Percentiles rank a stretch among this genome's conserved stretches.
These are phyloP conservation scores for Stictonetta naevosa DNA, from an alignment of 2,113 vertebrate genomes.

Conservation along the genomic window DNA sequence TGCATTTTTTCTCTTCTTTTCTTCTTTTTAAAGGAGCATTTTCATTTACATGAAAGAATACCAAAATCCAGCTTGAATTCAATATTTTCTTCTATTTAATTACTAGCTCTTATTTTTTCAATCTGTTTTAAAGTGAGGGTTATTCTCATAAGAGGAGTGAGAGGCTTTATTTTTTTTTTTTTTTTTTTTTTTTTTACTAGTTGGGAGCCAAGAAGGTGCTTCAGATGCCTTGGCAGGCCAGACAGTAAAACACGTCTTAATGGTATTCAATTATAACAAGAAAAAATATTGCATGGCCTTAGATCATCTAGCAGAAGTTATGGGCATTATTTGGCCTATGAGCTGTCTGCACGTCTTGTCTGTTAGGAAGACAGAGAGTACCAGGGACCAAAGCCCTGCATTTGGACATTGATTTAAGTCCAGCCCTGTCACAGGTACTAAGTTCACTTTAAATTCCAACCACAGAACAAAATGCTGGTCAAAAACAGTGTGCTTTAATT, in stretches of 20 bases:
- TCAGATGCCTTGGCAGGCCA: background rate
- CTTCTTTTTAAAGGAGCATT: background rate
- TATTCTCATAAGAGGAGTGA: background rate
- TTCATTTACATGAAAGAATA: background rate
- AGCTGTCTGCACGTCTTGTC: background rate
- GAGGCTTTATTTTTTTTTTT: background rate
- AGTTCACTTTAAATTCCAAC: background rate
- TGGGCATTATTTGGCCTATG: background rate
- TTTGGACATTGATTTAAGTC: background rate
- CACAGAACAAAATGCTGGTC: background rate
- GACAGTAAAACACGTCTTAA: background rate
- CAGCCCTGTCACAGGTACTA: background rate
- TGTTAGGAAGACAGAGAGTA: background rate
- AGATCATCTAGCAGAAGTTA: background rate
- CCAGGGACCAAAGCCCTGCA: background rate
- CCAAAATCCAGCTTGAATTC: background rate
- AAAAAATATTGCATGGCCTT: background rate
- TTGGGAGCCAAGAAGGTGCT: background rate
- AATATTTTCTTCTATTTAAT: background rate
- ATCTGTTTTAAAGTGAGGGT: background rate
- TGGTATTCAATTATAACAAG: background rate
- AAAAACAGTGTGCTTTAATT: background rate
- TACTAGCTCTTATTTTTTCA: background rate
- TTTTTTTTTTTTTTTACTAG: background rate
- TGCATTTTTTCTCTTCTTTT: background rate